These are phyloP conservation scores for Chloropsis cyanopogon DNA, from an alignment of 2,113 vertebrate species.

Conservation along the genomic window DNA sequence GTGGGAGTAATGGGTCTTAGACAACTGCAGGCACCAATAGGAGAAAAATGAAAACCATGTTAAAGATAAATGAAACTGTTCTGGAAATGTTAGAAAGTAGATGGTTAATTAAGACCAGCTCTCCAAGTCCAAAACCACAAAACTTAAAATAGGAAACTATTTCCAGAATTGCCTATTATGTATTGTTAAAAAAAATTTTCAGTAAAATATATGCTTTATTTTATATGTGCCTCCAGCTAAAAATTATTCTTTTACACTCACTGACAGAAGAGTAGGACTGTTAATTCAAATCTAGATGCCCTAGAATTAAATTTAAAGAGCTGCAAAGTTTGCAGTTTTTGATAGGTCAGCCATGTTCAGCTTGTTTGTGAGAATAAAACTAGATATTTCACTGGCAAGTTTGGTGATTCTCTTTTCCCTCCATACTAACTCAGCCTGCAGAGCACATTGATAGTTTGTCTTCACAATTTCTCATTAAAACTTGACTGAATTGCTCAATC, in stretches of 20 bases:
- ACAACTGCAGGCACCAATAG: constrained; percentile 72
- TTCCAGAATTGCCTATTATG: constrained; percentile 81
- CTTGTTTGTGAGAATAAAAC: constrained; percentile 30
- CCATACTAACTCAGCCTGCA: not conserved
- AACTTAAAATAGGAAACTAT: constrained; percentile 81
- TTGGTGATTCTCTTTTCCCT: not conserved
- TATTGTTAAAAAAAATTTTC: constrained; percentile 71
- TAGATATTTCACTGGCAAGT: constrained; percentile 15
- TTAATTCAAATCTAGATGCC: constrained; percentile 61
- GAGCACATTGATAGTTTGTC: not conserved
- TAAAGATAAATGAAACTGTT: constrained; percentile 79
- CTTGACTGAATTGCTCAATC: not conserved
- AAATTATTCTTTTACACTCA: constrained; percentile 65
- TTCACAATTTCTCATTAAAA: not conserved
- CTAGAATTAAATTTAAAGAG: constrained; percentile 68
- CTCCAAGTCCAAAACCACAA: constrained; percentile 77
- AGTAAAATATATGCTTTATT: constrained; percentile 75
- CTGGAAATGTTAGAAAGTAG: constrained; percentile 78
- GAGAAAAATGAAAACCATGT: constrained; percentile 80
- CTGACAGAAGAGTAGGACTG: constrained; percentile 57
- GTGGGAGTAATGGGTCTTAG: constrained; percentile 68
- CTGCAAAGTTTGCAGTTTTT: constrained; percentile 62
- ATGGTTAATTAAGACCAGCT: constrained; percentile 80
- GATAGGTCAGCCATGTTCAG: constrained; percentile 15
- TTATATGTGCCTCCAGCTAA: constrained; percentile 72